Evolutionary conservation across 2,797 vertebrate genomes (phyloP).

Genomic region (Sebastes melanostomus): DNA sequence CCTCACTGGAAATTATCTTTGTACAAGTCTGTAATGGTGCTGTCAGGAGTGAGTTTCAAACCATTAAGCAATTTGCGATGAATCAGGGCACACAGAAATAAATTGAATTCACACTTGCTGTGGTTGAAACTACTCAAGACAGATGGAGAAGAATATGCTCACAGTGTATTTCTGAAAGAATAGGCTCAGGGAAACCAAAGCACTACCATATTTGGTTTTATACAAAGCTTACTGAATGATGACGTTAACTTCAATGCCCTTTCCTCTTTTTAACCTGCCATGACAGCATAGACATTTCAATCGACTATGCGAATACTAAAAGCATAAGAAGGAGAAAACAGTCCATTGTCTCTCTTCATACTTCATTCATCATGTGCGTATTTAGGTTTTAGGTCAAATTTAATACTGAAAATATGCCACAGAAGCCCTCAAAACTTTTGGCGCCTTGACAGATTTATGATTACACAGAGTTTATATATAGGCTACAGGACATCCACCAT

Average conservation of each 20-base stretch:
- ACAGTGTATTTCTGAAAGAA: conserved; percentile 43
- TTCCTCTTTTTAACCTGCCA: conserved; percentile 39
- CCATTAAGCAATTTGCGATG: conserved; percentile 80
- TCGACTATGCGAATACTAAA: conserved; percentile 16
- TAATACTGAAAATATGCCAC: conserved; percentile 42
- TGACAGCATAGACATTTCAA: conserved; percentile 27
- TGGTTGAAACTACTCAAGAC: conserved; percentile 60
- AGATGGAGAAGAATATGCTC: conserved; percentile 46
- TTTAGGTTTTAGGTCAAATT: conserved; percentile 66
- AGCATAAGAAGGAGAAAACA: conserved; percentile 17
- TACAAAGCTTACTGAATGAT: conserved; percentile 53
- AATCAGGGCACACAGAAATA: conserved; percentile 74
- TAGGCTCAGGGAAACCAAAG: conserved; percentile 18
- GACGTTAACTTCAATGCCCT: conserved; percentile 40
- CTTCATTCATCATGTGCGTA: conserved; percentile 56
- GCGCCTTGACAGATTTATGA: conserved; percentile 43
- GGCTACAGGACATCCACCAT: conserved; percentile 36
- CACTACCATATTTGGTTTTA: conserved; percentile 41
- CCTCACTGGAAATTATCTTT: conserved; percentile 71
- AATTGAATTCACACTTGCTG: conserved; percentile 70
- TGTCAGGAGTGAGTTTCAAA: conserved; percentile 76
- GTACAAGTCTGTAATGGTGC: conserved; percentile 74
- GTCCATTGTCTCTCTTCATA: conserved; percentile 46
- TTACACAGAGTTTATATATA: conserved; percentile 46
- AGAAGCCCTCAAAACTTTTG: conserved; percentile 33